Conservation (phyloP, 2,113 vertebrate genomes). For the Corvus hawaiiensis region DNA sequence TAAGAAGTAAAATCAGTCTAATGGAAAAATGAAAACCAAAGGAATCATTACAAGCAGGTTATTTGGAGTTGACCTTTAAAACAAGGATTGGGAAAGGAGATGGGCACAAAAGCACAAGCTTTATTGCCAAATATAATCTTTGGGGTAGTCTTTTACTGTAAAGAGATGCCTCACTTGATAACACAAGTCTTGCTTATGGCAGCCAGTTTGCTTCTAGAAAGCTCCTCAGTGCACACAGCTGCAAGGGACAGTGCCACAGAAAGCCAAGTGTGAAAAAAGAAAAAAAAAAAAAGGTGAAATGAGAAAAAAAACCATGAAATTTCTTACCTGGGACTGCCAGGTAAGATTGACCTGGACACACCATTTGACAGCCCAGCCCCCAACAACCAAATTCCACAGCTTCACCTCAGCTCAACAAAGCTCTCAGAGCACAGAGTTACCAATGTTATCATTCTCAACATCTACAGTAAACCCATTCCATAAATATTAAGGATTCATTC, state of each 20-base stretch:
- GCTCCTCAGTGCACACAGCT: background rate
- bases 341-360: background rate
- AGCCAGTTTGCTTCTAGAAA: background rate
- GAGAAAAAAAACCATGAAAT: accelerated
- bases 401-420: background rate
- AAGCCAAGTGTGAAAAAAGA: background rate
- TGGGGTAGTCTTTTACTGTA: background rate
- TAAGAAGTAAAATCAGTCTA: background rate
- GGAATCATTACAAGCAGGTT: background rate
- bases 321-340: background rate
- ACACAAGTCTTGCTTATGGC: background rate
- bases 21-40: background rate
- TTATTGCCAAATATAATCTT: background rate
- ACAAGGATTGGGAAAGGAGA: background rate
- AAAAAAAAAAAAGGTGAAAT: background rate
- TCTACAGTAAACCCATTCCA: background rate
- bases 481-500: background rate
- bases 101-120: background rate
- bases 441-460: background rate
- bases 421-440: background rate
- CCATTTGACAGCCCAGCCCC: background rate
- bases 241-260: background rate
- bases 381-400: background rate
- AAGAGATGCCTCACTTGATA: background rate
- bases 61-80: background rate